phyloP scores from a whole-genome alignment of 2,113 vertebrate genomes.

The Austrofundulus limnaeus region DNA sequence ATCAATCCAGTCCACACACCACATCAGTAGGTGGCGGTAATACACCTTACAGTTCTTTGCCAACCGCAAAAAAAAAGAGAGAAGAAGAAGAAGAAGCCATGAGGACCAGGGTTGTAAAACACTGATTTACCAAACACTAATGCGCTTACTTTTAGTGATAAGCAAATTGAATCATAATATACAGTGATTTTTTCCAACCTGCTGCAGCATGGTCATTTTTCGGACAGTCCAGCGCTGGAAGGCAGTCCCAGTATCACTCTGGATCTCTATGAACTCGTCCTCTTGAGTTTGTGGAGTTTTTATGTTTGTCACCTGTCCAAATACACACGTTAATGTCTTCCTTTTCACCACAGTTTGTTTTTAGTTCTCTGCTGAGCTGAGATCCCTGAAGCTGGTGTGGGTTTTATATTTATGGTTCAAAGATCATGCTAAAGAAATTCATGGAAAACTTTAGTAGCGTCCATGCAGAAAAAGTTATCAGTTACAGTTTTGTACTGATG shows the following conservation, averaged over 20 bases:
- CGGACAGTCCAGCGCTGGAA: constrained; percentile 95
- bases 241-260: constrained; percentile 95
- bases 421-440: background rate
- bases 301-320: constrained; percentile 87
- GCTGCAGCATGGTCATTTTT: constrained; percentile 87
- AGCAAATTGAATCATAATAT: no score
- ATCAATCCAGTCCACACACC: no score
- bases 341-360: background rate
- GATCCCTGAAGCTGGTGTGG: background rate
- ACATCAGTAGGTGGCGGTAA: no score
- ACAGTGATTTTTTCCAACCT: constrained; percentile 75
- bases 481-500: no score
- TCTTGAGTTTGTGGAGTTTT: constrained; percentile 91
- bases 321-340: background rate
- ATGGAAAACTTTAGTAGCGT: background rate
- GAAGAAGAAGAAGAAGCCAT: no score
- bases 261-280: constrained; percentile 98
- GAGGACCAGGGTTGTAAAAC: no score
- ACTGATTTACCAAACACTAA: no score
- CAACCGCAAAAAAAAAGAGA: no score
- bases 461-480: no score
- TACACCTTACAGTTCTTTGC: no score
- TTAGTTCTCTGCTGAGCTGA: background rate
- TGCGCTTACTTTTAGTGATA: no score
- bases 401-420: no score